Base-by-base conservation (phyloP, 2,888 invertebrate species). In the Cylindroiulus punctatus region DNA sequence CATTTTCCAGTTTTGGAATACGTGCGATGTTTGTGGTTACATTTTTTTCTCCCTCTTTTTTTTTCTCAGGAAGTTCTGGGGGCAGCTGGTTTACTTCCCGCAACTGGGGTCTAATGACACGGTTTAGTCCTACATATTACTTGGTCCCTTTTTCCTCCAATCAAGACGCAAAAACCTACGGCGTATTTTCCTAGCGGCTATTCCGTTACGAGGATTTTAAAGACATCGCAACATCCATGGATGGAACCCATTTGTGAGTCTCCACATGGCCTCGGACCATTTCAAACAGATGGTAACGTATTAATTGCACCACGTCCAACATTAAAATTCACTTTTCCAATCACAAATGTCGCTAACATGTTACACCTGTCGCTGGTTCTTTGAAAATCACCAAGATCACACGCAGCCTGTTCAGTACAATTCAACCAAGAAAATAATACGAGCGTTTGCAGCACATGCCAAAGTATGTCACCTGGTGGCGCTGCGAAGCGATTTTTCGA, bases 61-160 rank as follows among this genome's bases (percentile, higher is more conserved):
- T 65, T 65, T 65, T 65, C 65, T 65, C 65, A 65, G 65, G 65
- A 65, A 65, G 65, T 65, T 65, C 65, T 65, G 65, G 65, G 65
- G 65, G 65, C 65, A 65, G 65, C 65, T 65, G 65, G 65, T 65
- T 65, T 65, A 65, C 65, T 65, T 65, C 65, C 65, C 65, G 65
- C 65, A 65, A 65, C 65, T 26, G 65, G 65, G 65, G 65, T 65
- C 65, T 65, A 65, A 65, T 65, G 65, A 65, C 65, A 65, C 65
- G 65, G 26, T 26, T 65, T 65, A 65, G 65, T 26, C 65, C 65
- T 65, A 65, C 26, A 65, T 65, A 65, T 65, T 65, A 65, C 65
- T 26, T 65, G 65, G 65, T 65, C 65, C 26, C 65, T 65, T 65
- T 57, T 65, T 65, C 26, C 65, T 26, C 65, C 65, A 65, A 65